A percentile compares a stretch with the other conserved stretches of the same genome.
Conservation (phyloP, 2,888 invertebrate species). For the Epicampocera succincta region DNA sequence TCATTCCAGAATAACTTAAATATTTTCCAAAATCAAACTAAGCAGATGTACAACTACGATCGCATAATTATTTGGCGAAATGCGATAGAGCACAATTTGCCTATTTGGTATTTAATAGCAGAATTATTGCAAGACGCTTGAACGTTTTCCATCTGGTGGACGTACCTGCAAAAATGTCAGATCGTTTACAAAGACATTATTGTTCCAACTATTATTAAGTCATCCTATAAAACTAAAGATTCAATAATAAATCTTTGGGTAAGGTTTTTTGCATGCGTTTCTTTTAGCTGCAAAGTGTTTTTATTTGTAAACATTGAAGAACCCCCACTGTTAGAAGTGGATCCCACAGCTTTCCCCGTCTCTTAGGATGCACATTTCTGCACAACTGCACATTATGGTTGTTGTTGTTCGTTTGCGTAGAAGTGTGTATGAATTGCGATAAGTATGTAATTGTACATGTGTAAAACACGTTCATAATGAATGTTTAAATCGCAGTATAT, state of each 20-base stretch:
- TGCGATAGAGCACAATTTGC: too few relatives aligned
- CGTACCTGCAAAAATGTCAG: slow-evolving; percentile 10
- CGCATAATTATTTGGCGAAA: too few relatives aligned
- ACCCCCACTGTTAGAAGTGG: slow-evolving; percentile 47
- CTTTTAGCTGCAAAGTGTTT: slow-evolving; percentile 25
- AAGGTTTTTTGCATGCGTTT: slow-evolving; percentile 2
- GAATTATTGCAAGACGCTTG: too few relatives aligned
- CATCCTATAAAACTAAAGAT: slow-evolving; percentile 31
- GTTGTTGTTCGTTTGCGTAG: not conserved
- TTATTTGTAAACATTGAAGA: slow-evolving; percentile 40
- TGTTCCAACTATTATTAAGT: slow-evolving; percentile 52
- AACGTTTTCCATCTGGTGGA: not conserved
- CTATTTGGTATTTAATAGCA: too few relatives aligned
- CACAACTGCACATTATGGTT: not conserved
- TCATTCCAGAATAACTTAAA: too few relatives aligned
- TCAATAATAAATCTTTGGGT: slow-evolving; percentile 47
- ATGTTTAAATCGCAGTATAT: not conserved
- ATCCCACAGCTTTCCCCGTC: slow-evolving; percentile 51
- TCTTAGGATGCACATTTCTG: slow-evolving; percentile 38
- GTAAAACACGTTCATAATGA: slow-evolving; percentile 1
- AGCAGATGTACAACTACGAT: too few relatives aligned
- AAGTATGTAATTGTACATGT: not conserved
- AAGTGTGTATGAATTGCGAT: not conserved
- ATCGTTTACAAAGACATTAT: slow-evolving; percentile 25
- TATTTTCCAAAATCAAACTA: too few relatives aligned